A percentile compares a stretch with the other conserved stretches of the same genome.
phyloP scores from a whole-genome alignment of 2,797 vertebrate species.

The Hydrolagus colliei region DNA sequence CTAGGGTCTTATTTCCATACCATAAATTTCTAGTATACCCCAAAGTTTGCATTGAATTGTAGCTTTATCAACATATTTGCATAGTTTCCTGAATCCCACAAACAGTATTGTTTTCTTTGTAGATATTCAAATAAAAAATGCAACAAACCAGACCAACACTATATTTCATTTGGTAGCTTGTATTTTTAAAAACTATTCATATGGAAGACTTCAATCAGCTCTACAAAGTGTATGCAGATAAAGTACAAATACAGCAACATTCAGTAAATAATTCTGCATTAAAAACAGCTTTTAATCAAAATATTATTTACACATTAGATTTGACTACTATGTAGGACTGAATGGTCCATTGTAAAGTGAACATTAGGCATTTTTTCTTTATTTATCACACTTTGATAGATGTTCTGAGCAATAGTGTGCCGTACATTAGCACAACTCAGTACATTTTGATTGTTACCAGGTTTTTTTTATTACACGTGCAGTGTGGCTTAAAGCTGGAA shows the following conservation, averaged over 20 bases:
- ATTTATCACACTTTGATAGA: neutral
- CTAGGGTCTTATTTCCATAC: neutral
- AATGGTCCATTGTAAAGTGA: neutral
- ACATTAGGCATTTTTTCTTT: neutral
- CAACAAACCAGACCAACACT: neutral
- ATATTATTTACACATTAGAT: neutral
- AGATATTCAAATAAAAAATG: neutral
- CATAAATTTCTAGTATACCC: neutral
- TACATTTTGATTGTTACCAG: conserved; percentile 3
- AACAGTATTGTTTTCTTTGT: neutral
- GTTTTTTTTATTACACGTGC: neutral
- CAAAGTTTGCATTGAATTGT: too few relatives aligned
- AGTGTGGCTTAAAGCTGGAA: neutral
- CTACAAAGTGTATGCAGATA: neutral
- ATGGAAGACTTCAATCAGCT: neutral
- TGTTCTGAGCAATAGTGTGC: too few relatives aligned
- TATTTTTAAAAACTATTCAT: neutral
- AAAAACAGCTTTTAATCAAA: conserved; percentile 22
- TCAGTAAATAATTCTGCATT: conserved; percentile 14
- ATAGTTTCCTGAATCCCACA: neutral
- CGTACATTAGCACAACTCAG: neutral
- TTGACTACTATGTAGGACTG: neutral
- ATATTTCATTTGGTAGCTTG: neutral
- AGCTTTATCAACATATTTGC: neutral
- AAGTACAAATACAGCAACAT: neutral